phyloP scores from a whole-genome alignment of 2,888 invertebrate genomes.

The Pteria penguin region DNA sequence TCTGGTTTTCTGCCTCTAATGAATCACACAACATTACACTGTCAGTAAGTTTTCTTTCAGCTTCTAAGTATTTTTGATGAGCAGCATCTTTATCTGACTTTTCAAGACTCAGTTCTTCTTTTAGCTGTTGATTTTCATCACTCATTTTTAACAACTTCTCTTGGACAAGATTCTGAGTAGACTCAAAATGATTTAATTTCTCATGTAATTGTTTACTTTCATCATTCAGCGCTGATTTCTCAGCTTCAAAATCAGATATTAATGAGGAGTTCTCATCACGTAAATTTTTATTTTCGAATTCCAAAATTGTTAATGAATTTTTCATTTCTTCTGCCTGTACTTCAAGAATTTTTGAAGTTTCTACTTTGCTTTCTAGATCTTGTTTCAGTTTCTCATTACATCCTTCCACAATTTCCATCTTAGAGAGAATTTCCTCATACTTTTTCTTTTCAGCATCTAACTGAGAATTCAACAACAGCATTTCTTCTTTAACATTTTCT shows the following conservation, averaged over 20 bases:
- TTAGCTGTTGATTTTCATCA: conserved; percentile 33
- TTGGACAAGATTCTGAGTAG: not conserved
- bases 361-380: not conserved
- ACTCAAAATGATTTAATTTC: conserved; percentile 1
- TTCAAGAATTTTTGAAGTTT: not conserved
- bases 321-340: not conserved
- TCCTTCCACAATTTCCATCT: not conserved
- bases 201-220: not conserved
- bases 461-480: conserved; percentile 1
- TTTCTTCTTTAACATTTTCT: not conserved
- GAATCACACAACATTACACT: conserved; percentile 64
- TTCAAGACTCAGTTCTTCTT: conserved; percentile 29
- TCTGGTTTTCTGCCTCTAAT: conserved; percentile 58
- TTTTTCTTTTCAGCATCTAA: not conserved
- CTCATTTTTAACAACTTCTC: not conserved
- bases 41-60: conserved; percentile 55
- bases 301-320: not conserved
- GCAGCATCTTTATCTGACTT: conserved; percentile 39
- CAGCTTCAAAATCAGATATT: not conserved
- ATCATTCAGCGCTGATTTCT: not conserved
- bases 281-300: not conserved
- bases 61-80: conserved; percentile 35
- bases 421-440: not conserved
- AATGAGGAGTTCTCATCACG: not conserved
- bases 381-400: not conserved